Conservation (phyloP, 2,888 invertebrate species). For the Sisyra terminalis region DNA sequence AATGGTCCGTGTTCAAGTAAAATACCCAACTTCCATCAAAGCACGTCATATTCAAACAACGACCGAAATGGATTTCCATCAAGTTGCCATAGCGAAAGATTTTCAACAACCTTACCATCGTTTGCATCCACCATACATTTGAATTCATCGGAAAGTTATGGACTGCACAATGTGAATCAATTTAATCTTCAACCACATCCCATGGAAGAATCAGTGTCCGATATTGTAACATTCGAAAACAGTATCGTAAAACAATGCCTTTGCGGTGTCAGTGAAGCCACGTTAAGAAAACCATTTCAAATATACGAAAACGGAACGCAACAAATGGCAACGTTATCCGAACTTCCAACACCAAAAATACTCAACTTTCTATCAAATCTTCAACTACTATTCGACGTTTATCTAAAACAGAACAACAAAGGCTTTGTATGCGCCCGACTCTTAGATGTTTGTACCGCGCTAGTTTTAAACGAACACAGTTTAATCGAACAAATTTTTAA, state of each 20-base stretch:
- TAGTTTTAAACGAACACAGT: conserved; percentile 65
- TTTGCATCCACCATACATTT: no score
- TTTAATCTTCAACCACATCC: no score
- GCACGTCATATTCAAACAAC: neutral
- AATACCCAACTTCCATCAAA: neutral
- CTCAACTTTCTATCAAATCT: conserved; percentile 69
- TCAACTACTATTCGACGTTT: conserved; percentile 69
- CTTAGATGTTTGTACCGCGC: conserved; percentile 61
- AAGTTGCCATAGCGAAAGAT: no score
- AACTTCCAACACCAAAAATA: conserved; percentile 50
- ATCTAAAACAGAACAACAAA: conserved; percentile 66
- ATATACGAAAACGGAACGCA: conserved; percentile 29
- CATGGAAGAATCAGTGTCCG: conserved; percentile 20
- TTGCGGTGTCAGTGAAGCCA: conserved; percentile 56
- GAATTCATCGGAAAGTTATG: no score
- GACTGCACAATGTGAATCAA: no score
- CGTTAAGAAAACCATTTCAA: conserved; percentile 54
- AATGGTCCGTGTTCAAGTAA: neutral
- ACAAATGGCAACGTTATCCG: conserved; percentile 33
- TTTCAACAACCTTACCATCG: no score
- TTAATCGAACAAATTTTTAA: conserved; percentile 73
- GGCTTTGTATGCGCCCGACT: conserved; percentile 70
- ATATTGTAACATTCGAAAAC: conserved; percentile 43
- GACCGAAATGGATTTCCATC: neutral
- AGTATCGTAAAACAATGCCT: conserved; percentile 60